A percentile compares a stretch with the other conserved stretches of the same genome.
Evolutionary conservation across 2,797 vertebrate species (phyloP).

Genomic region (Bovichtus diacanthus): DNA sequence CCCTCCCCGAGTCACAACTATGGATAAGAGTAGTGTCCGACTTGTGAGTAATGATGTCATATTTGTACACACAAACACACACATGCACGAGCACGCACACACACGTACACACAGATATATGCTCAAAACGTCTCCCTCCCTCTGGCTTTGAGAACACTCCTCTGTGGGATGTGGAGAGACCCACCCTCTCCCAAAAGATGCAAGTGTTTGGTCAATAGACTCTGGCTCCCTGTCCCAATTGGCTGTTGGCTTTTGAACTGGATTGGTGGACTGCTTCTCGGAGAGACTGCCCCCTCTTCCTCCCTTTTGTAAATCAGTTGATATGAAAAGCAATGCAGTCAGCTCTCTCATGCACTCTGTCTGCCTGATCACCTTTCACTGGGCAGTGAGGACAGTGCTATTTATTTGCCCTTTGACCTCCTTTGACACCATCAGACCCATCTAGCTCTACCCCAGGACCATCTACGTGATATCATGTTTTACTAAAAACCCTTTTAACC

Average conservation of each 20-base stretch:
- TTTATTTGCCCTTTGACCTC: constrained; percentile 80
- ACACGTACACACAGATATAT: constrained; percentile 58
- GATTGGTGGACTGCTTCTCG: constrained; percentile 74
- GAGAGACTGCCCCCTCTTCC: constrained; percentile 73
- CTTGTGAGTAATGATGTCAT: constrained; percentile 91
- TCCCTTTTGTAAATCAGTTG: constrained; percentile 83
- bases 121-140: constrained; percentile 85
- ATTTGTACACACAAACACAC: constrained; percentile 81
- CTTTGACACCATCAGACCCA: constrained; percentile 77
- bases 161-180: constrained; percentile 65
- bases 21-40: constrained; percentile 84
- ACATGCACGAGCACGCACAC: constrained; percentile 44
- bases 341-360: constrained; percentile 69
- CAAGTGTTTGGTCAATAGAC: constrained; percentile 66
- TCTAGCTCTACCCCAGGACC: constrained; percentile 81
- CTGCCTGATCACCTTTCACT: constrained; percentile 74
- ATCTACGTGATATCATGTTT: constrained; percentile 82
- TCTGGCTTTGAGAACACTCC: constrained; percentile 80
- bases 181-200: constrained; percentile 65
- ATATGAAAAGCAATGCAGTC: constrained; percentile 83
- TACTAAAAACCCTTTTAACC: constrained; percentile 79
- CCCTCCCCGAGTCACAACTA: constrained; percentile 85
- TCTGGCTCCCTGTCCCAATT: constrained; percentile 66
- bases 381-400: constrained; percentile 77
- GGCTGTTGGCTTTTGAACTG: constrained; percentile 77